phyloP scores from a whole-genome alignment of 2,888 invertebrate species.

The Agonum fuliginosum region DNA sequence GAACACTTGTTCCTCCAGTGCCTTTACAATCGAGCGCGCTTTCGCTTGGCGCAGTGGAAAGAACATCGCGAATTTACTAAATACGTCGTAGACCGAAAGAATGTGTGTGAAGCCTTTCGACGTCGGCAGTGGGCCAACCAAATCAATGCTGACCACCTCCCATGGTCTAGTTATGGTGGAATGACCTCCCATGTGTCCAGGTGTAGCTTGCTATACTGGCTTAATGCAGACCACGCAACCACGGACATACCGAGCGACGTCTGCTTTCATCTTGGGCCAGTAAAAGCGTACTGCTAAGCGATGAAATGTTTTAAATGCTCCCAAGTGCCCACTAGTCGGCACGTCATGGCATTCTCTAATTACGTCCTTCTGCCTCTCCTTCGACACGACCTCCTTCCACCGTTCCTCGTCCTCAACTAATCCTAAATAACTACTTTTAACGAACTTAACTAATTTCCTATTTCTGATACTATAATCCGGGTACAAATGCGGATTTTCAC shows the following conservation, averaged over 20 bases:
- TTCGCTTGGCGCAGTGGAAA: slow-evolving; percentile 52
- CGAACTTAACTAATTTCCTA: neutral
- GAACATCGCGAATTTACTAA: slow-evolving; percentile 49
- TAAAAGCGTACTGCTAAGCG: neutral
- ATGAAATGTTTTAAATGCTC: slow-evolving; percentile 4
- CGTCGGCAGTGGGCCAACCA: neutral
- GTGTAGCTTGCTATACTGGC: neutral
- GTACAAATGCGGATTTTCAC: neutral
- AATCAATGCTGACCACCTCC: neutral
- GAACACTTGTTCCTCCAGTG: slow-evolving; percentile 60
- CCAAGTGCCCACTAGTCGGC: neutral
- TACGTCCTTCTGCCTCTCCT: neutral
- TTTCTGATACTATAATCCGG: neutral
- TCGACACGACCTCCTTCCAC: slow-evolving; percentile 11
- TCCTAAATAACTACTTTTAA: neutral
- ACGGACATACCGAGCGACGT: neutral
- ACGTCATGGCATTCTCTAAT: neutral
- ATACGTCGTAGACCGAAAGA: slow-evolving; percentile 56
- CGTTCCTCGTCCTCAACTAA: slow-evolving; percentile 1
- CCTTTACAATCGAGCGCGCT: slow-evolving; percentile 26
- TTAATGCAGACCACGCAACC: neutral
- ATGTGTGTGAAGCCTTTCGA: slow-evolving; percentile 47
- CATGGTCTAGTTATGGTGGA: neutral
- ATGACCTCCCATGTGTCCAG: neutral
- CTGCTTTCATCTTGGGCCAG: slow-evolving; percentile 27